Conservation (phyloP, 2,888 invertebrate genomes). For the Acrobasis repandana region DNA sequence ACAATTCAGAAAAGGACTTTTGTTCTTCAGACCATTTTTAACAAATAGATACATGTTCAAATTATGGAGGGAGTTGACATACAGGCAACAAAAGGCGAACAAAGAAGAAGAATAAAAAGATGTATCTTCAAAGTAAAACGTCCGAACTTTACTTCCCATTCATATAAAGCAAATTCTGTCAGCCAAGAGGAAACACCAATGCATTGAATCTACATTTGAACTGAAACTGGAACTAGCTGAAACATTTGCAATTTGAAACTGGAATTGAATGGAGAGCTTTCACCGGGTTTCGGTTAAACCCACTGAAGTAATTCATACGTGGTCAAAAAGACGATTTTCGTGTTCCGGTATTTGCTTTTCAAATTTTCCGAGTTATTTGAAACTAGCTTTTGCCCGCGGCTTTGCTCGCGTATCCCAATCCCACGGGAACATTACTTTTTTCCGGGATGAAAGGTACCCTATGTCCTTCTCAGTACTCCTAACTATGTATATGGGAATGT, state of each 20-base stretch:
- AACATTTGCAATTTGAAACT: conserved; percentile 6
- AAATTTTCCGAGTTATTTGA: not conserved
- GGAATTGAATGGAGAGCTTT: conserved; percentile 8
- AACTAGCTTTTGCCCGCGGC: no score
- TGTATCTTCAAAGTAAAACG: not conserved
- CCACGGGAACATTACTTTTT: no score
- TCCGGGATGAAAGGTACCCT: no score
- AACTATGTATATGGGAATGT: no score
- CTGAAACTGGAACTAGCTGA: not conserved
- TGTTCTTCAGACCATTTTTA: not conserved
- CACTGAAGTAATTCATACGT: not conserved
- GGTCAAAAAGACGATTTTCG: not conserved
- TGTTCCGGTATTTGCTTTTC: not conserved
- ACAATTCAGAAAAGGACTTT: no score
- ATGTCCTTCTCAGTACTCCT: no score
- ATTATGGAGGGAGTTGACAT: no score
- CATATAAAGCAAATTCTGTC: not conserved
- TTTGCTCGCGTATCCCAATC: no score
- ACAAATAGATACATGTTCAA: not conserved
- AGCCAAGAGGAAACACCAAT: not conserved
- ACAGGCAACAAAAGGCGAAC: no score
- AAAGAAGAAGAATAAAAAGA: not conserved
- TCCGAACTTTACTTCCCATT: no score
- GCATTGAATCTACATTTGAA: not conserved
- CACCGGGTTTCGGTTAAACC: not conserved